Conservation (phyloP, 2,797 vertebrate genomes). For the Limnodromus scolopaceus region DNA sequence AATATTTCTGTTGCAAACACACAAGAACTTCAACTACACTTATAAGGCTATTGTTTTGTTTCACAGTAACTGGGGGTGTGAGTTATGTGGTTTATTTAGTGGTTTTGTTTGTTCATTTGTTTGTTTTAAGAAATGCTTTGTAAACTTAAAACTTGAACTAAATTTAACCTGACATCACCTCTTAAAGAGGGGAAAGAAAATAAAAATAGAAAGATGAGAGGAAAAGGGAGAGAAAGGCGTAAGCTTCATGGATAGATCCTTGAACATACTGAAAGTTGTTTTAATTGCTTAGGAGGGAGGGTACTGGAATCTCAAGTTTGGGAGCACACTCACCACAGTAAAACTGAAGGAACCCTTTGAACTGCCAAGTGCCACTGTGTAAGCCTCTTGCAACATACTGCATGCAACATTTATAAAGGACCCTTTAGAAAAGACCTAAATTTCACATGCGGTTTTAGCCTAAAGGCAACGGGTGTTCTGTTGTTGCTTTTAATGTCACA, state of each 20-base stretch:
- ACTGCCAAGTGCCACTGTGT: neutral
- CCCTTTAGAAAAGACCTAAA: neutral
- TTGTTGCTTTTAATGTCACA: slow-evolving; percentile 36
- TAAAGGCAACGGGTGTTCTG: neutral
- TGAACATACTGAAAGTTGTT: neutral
- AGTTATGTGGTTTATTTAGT: neutral
- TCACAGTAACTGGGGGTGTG: rapidly evolving
- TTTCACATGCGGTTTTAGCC: neutral
- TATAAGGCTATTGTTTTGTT: neutral
- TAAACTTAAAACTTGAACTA: neutral
- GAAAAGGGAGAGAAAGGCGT: neutral
- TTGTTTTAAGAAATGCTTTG: neutral
- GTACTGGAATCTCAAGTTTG: neutral
- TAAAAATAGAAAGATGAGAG: neutral
- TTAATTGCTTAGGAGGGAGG: neutral
- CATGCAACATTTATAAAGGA: neutral
- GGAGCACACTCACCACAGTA: neutral
- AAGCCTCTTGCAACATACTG: neutral
- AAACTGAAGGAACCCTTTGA: neutral
- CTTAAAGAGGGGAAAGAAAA: neutral
- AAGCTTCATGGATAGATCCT: neutral
- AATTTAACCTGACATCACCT: neutral
- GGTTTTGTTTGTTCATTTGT: neutral
- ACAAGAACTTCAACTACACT: neutral
- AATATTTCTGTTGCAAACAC: neutral